A percentile compares a stretch with the other conserved stretches of the same genome.
Conservation (phyloP, 2,797 vertebrate species). For the Gymnopithys bicolor region DNA sequence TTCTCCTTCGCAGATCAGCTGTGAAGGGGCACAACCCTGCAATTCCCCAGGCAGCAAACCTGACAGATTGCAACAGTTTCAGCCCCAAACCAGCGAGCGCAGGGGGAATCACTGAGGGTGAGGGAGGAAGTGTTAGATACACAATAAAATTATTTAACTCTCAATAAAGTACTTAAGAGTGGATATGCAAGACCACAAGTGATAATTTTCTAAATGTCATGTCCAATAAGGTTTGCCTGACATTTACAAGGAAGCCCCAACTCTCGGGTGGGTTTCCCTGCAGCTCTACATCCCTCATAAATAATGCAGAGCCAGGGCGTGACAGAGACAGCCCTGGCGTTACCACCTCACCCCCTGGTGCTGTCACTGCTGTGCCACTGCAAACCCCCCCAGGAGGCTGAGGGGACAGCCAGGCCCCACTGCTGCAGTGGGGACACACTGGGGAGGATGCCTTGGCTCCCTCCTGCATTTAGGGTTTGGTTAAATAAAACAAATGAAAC, state of each 20-base stretch:
- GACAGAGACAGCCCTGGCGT: not conserved
- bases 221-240: constrained; percentile 73
- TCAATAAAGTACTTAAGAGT: constrained; percentile 63
- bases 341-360: not conserved
- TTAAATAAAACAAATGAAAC: not conserved
- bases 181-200: constrained; percentile 46
- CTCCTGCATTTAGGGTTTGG: not conserved
- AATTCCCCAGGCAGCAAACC: constrained; percentile 29
- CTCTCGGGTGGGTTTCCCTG: constrained; percentile 72
- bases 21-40: constrained; percentile 21
- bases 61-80: constrained; percentile 21
- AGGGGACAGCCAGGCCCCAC: not conserved
- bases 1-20: constrained; percentile 48
- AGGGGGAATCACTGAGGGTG: not conserved
- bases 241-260: constrained; percentile 73
- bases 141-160: constrained; percentile 41
- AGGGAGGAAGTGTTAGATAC: constrained; percentile 36
- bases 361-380: not conserved
- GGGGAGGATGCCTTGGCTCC: not conserved
- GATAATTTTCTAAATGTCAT: constrained; percentile 80
- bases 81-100: not conserved
- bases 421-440: not conserved
- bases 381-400: not conserved
- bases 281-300: constrained; percentile 50
- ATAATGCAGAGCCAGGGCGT: constrained; percentile 40